Base-by-base conservation (phyloP, 2,888 invertebrate genomes). In the Drosophila mimica region DNA sequence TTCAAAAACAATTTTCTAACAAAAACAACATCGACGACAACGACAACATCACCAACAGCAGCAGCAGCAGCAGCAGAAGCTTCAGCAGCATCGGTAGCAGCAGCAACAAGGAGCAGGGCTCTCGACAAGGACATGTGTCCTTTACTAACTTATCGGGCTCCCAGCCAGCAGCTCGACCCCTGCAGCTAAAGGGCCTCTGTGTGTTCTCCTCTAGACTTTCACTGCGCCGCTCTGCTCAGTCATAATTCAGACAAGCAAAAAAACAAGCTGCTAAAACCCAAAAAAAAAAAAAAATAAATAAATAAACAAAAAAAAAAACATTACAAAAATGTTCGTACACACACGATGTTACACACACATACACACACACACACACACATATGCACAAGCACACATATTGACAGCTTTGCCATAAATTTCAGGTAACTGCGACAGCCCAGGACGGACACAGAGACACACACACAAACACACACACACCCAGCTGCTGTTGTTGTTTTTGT, bases 1-100 rank as follows among this genome's bases (percentile, higher is more conserved):
- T 85, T 85, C 82, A 74, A 89, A 85, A 85, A 84, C 85, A 85
- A 85, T 85, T 85, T 88, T 88, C 79, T 60, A 66, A 58, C 81
- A 77, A 38, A 49, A 69, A 52, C 62, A 65, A 20, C 66, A 52
- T 53, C 76, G 38, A 48, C 56, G 48, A 72, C 60, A 49, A 54
- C 54, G 53, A 77, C 52, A 62, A 53, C 46, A 46, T 15, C 46
- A 34, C 25, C 38, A 53, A 15, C 68, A 71, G 46, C 70, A 74
- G 56, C 43, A 63, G 25, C n/a, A 25, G 6, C 31, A 31, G 30
- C 52, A 64, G 69, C 69, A 77, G 54, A 54, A 58, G 54, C 64
- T 70, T 70, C 77, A 46, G 4, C 17, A n/a, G 51, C 17, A 54
- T 15, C 70, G 79, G 52, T 67, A 72, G 56, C 51, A 67, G 28